A percentile compares a stretch with the other conserved stretches of the same genome.
Evolutionary conservation across 2,113 vertebrate genomes (phyloP).

Genomic region (Isurus oxyrinchus): DNA sequence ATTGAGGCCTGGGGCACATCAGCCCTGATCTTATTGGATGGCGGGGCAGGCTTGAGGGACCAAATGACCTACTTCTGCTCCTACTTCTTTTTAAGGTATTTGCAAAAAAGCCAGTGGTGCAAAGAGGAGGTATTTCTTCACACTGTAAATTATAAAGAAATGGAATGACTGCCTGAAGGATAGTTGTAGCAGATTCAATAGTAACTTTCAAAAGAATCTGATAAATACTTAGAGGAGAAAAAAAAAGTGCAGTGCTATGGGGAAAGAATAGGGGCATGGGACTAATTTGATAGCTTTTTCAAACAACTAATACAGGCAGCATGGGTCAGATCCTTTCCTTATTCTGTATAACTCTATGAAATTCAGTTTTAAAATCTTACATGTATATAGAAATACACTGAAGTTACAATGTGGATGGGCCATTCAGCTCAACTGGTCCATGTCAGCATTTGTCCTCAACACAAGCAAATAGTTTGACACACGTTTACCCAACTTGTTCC

Average conservation of each 20-base stretch:
- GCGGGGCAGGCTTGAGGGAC: too few species aligned
- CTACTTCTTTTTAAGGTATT: not conserved
- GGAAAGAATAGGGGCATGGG: not conserved
- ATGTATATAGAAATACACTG: not conserved
- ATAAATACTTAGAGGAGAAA: not conserved
- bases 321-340: not conserved
- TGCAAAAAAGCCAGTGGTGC: not conserved
- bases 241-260: not conserved
- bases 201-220: not conserved
- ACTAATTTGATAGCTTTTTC: not conserved
- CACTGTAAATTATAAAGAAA: not conserved
- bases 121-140: not conserved
- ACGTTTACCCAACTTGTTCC: not conserved
- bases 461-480: not conserved
- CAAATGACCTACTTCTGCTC: too few species aligned
- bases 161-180: not conserved
- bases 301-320: not conserved
- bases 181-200: not conserved
- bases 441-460: not conserved
- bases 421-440: not conserved
- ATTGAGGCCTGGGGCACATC: too few species aligned
- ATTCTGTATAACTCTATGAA: not conserved
- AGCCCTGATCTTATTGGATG: too few species aligned
- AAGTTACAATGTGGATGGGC: not conserved
- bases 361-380: not conserved